Conservation (phyloP, 2,888 invertebrate species). For the Ectobius pallidus region DNA sequence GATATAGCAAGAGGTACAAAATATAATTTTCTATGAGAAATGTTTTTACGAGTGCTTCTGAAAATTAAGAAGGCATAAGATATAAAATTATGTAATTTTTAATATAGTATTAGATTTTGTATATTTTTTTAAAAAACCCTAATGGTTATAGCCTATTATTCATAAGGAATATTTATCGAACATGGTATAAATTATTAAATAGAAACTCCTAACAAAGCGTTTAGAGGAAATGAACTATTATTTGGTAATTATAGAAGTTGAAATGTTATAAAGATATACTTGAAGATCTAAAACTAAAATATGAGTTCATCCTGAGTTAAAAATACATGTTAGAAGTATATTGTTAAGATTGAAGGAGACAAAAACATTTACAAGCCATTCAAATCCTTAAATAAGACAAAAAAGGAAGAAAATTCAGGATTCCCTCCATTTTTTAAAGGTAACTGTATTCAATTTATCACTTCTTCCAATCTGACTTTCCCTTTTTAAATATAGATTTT, state of each 20-base stretch:
- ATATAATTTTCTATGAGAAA: constrained; percentile 17
- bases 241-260: background rate
- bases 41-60: background rate
- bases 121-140: background rate
- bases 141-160: background rate
- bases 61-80: background rate
- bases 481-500: too few relatives aligned
- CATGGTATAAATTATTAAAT: background rate
- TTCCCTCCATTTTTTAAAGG: too few relatives aligned
- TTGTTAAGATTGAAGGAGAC: too few relatives aligned
- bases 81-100: background rate
- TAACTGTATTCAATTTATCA: too few relatives aligned
- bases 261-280: too few relatives aligned
- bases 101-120: constrained; percentile 4
- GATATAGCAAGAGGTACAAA: constrained; percentile 20
- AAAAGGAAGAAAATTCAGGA: too few relatives aligned
- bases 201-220: background rate
- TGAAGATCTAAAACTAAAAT: too few relatives aligned
- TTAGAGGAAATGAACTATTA: background rate
- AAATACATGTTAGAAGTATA: too few relatives aligned
- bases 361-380: too few relatives aligned
- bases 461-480: too few relatives aligned
- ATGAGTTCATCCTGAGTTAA: too few relatives aligned
- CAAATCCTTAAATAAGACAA: too few relatives aligned
- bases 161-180: background rate